Base-by-base conservation (phyloP, 2,113 vertebrate genomes). In the Heliornis fulica region DNA sequence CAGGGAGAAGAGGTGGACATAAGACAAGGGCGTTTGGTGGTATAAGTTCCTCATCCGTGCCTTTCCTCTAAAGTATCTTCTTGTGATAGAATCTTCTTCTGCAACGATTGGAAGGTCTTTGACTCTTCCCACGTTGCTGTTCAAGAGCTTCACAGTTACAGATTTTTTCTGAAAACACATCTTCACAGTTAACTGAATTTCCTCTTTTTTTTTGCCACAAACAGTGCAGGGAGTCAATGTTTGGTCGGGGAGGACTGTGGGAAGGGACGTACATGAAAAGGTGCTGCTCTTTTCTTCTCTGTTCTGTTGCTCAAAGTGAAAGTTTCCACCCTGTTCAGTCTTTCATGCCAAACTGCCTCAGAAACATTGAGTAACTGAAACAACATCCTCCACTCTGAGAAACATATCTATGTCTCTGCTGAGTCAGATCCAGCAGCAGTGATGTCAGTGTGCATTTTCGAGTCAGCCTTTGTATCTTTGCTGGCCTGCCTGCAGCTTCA, bases 271-370 rank as follows among this genome's bases (percentile, higher is more conserved):
- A 82, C 1, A 0, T 57, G 53, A 93, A 89, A n/a, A n/a, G n/a
- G n/a, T n/a, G n/a, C n/a, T n/a, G n/a, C n/a, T n/a, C n/a, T n/a
- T n/a, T n/a, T n/a, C n/a, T n/a, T n/a, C n/a, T n/a, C n/a, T 69
- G 56, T 3, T 53, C 25, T 78, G 81, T 95, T 95, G 87, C 95
- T 97, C 96, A 97, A 85, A 96, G 78, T 82, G 94, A 87, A 96
- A 96, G 95, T 92, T 96, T 89, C 83, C 17, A 0, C 74, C 74
- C 83, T 72, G 51, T 53, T 94, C 57, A 56, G 60, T 22, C 40
- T 91, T 87, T 94, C 65, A 50, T n/a, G 48, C 0, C 5, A 68
- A 92, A 89, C 91, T 78, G 76, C 54, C 74, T 87, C 89, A 68
- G 87, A 82, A 84, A 28, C 7, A 1, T 54, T 54, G 60, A 92